Base-by-base conservation (phyloP, 92 coral and sea anemone species). In the Zoanthus sansibaricus region DNA sequence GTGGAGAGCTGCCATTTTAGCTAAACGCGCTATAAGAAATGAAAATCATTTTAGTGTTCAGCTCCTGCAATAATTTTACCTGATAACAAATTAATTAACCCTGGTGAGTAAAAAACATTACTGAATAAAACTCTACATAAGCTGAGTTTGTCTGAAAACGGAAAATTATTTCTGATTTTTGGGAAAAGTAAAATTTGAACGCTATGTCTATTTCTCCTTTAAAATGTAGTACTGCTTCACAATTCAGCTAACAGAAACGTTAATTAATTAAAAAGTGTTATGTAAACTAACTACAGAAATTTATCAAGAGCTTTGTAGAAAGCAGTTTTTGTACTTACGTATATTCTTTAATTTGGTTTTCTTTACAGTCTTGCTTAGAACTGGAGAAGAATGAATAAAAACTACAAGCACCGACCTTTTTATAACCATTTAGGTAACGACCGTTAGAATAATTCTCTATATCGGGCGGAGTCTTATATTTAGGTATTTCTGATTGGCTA, bases 401-500 rank as follows among this genome's bases (percentile, higher is more conserved):
- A 3, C 8, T 1, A 21, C 47, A 70, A 70, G 42, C 74, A 7
- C 11, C 59, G 42, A 37, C 59, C 59, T 54, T 31, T 70, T 30
- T 70, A 70, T 1, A 70, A 37, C 16, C 7, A 37, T 37, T 37
- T 4, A 37, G 42, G 42, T 37, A 37, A 37, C 30, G 8, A 32
- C 75, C 44, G 7, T 5, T 70, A 7, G 1, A 42, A n/a, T 32
- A 9, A 17, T 32, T 33, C 52, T 32, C 42, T 15, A 31, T 3
- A 7, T 2, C 33, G 76, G 76, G 52, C 7, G 76, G 76, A 72
- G 2, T 46, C n/a, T 72, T 21, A 13, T 16, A 70, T 21, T 25
- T 70, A 32, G 75, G 20, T 5, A 32, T 17, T 72, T 72, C 12
- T 72, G 76, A 72, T 72, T 72, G 20, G 76, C 10, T 72, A 18